phyloP scores from a whole-genome alignment of 2,797 vertebrate genomes.

The Manis crassicaudata region DNA sequence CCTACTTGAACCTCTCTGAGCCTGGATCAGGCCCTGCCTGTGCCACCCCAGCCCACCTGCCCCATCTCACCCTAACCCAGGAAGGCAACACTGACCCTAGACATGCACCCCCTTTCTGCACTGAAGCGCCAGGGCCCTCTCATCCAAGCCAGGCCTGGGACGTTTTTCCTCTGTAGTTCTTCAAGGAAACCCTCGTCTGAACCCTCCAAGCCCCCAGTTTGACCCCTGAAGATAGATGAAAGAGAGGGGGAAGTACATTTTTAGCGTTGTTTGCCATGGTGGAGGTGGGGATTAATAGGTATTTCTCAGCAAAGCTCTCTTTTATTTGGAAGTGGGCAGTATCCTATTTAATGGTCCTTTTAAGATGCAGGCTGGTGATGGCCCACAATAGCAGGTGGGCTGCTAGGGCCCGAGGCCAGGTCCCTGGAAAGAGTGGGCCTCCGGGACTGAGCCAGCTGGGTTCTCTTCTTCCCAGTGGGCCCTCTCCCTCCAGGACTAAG shows the following conservation, averaged over 20 bases:
- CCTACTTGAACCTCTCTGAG: neutral
- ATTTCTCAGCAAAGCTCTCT: neutral
- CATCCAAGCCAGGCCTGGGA: neutral
- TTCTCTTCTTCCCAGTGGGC: neutral
- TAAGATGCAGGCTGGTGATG: neutral
- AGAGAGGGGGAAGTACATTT: neutral
- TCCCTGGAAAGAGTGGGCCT: neutral
- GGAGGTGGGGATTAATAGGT: neutral
- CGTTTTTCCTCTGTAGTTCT: neutral
- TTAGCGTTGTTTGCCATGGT: neutral
- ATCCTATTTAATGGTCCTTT: constrained; percentile 9
- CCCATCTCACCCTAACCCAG: neutral
- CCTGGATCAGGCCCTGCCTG: neutral
- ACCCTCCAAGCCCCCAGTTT: neutral
- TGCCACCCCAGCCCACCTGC: neutral
- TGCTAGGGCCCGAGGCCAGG: neutral
- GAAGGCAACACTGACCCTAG: neutral
- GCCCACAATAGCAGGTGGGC: neutral
- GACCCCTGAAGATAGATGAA: neutral
- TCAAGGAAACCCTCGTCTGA: neutral
- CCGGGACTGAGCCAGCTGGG: neutral
- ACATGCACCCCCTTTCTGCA: neutral
- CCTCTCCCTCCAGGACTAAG: neutral
- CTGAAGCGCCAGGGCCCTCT: neutral
- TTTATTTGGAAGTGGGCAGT: constrained; percentile 31